phyloP scores from a whole-genome alignment of 2,888 invertebrate species.

The Rhopalosiphum nymphaeae region DNA sequence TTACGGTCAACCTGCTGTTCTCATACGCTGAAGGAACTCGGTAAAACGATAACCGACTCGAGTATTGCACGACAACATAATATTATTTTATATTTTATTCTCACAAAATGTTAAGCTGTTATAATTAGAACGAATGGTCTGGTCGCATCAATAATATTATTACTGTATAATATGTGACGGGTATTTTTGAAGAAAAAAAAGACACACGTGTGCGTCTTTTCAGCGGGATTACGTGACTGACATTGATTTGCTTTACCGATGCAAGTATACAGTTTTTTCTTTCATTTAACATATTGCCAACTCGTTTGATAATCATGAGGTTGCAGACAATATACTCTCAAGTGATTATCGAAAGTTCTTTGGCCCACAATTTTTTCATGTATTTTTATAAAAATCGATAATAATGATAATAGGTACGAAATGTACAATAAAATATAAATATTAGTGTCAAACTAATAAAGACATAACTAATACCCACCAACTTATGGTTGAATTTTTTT shows the following conservation, averaged over 20 bases:
- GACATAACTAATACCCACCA: neutral
- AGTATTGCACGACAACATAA: neutral
- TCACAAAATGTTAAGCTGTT: neutral
- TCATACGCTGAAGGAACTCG: neutral
- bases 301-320: conserved; percentile 27
- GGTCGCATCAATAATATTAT: neutral
- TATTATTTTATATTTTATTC: neutral
- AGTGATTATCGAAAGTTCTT: neutral
- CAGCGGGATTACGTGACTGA: conserved; percentile 57
- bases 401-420: neutral
- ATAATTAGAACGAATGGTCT: conserved; percentile 30
- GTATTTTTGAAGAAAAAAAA: conserved; percentile 36
- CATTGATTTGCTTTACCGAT: conserved; percentile 58
- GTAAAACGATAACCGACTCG: neutral
- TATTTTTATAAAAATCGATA: conserved; percentile 21
- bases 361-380: neutral
- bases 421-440: neutral
- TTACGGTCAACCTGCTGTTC: neutral
- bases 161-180: conserved; percentile 15
- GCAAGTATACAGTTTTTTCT: conserved; percentile 7
- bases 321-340: neutral
- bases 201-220: conserved; percentile 49
- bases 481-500: neutral
- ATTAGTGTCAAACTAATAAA: neutral
- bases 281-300: conserved; percentile 42